Evolutionary conservation across 1,140 invertebrate genomes (phyloP), one percentile per base, ranked within the genome.

Genomic region (Acromyrmex charruanus): DNA sequence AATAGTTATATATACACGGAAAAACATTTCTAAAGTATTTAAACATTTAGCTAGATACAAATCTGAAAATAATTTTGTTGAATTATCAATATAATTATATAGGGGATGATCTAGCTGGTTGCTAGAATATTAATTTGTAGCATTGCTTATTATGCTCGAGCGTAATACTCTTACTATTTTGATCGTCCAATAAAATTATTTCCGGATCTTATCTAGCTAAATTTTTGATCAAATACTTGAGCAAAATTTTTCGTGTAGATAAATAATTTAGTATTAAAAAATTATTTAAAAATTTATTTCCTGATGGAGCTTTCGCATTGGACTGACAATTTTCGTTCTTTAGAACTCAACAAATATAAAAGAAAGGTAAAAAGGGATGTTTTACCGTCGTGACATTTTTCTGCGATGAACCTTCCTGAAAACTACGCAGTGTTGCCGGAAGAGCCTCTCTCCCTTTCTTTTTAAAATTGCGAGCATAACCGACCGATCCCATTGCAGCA

Each of bases 391-490:
- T n/a, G 74, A 25, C 44, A 35, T 79, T 80, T 80, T 80, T 61
- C 68, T 55, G 59, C 53, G 85, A 82, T 66, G 77, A 87, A 69
- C 31, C 58, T 66, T 74, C 79, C 44, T 66, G 71, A 74, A 87
- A 87, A 66, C 61, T 66, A 16, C 85, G 85, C 61, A 61, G 44
- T 39, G 58, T 85, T 85, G 21, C 51, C 71, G 72, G 31, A 66
- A 58, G 55, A 58, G 16, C 14, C 6, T n/a, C 74, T 65, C 21
- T 28, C 53, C 74, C 55, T 49, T 28, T 89, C 55, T 72, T 31
- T 88, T 91, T 90, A 89, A 86, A 92, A 87, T 91, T 85, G 85
- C 69, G 66, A 68, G 77, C 87, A 85, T 86, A 88, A 89, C 74
- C 88, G 35, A 77, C 77, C 87, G 87, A 86, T 80, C 85, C 79